A percentile compares a stretch with the other conserved stretches of the same genome.
phyloP scores from a whole-genome alignment of 2,113 vertebrate genomes.

The Corvus hawaiiensis region DNA sequence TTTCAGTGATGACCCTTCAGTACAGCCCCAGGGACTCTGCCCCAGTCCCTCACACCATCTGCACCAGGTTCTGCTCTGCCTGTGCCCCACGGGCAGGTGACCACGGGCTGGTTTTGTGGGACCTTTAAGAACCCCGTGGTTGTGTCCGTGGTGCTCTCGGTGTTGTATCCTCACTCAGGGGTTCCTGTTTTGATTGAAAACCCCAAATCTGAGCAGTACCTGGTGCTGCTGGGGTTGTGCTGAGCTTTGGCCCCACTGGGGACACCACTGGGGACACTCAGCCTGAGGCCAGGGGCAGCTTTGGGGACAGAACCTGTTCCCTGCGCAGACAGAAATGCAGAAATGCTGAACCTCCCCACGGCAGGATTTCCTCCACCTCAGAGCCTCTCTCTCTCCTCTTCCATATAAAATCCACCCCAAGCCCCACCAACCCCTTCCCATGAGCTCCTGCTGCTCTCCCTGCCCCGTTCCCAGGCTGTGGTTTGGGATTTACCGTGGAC shows the following conservation, averaged over 20 bases:
- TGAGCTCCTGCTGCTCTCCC: fast-evolving
- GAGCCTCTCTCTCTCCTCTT: not conserved
- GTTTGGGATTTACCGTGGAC: constrained; percentile 74
- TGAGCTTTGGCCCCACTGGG: not conserved
- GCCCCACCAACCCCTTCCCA: not conserved
- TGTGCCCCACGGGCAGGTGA: fast-evolving
- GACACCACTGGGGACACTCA: not conserved
- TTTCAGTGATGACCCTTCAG: not conserved
- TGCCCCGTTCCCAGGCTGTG: not conserved
- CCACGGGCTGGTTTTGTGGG: fast-evolving
- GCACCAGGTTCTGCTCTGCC: not conserved
- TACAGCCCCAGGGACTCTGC: not conserved
- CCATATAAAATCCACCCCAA: not conserved
- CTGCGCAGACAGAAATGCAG: not conserved
- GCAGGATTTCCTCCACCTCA: not conserved
- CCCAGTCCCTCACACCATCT: fast-evolving
- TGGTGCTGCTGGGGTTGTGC: not conserved
- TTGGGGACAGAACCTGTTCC: not conserved
- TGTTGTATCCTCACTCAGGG: fast-evolving
- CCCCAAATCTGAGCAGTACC: not conserved
- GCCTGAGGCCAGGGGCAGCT: not conserved
- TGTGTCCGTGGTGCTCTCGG: not conserved
- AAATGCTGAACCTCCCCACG: not conserved
- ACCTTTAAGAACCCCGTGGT: not conserved
- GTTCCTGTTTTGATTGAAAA: not conserved